A percentile compares a stretch with the other conserved stretches of the same genome.
Conservation (phyloP, 2,113 vertebrate genomes). For the Petroica traversi region DNA sequence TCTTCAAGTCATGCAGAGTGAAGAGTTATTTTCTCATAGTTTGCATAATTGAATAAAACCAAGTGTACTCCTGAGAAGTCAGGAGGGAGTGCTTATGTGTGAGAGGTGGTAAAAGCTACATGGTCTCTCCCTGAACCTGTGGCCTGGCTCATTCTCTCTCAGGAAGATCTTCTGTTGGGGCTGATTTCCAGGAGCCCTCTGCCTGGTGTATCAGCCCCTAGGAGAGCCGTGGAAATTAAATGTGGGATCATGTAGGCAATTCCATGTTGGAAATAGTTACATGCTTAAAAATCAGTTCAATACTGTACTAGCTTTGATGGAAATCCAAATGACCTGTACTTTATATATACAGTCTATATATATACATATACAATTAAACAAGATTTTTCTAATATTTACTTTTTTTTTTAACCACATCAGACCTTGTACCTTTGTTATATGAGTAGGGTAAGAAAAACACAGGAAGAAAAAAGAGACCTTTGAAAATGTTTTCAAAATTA, state of each 20-base stretch:
- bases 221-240: neutral
- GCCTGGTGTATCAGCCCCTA: neutral
- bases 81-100: neutral
- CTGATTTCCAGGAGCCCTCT: neutral
- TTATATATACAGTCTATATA: neutral
- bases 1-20: neutral
- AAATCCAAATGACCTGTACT: neutral
- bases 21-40: neutral
- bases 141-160: neutral
- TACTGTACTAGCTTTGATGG: neutral
- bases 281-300: neutral
- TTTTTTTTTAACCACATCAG: neutral
- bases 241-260: neutral
- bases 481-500: neutral
- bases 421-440: neutral
- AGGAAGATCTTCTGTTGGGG: neutral
- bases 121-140: neutral
- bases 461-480: neutral
- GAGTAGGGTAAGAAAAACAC: neutral
- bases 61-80: neutral
- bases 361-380: neutral
- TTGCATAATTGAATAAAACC: neutral
- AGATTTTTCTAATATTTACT: neutral
- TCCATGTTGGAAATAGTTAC: neutral
- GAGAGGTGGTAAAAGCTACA: neutral